A percentile compares a stretch with the other conserved stretches of the same genome.
These are phyloP conservation scores for Telmatochromis brachygnathus DNA, from an alignment of 2,113 vertebrate genomes.

Conservation along the genomic window DNA sequence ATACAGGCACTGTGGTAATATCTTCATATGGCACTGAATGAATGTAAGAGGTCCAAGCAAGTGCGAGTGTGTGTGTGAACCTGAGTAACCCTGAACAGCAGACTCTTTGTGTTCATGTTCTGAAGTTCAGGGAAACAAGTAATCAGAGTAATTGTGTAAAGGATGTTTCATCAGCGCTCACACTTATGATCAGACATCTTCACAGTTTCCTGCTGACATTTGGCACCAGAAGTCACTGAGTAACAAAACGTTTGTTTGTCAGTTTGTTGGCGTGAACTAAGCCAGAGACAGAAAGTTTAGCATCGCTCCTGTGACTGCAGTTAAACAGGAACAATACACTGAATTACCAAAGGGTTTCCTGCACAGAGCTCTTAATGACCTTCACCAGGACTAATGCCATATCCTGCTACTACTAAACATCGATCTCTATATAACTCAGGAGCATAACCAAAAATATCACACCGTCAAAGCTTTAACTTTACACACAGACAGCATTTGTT, in stretches of 20 bases:
- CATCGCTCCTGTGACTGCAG: background rate
- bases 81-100: background rate
- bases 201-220: constrained; percentile 11
- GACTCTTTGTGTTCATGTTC: background rate
- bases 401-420: background rate
- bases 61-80: background rate
- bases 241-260: background rate
- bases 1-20: background rate
- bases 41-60: background rate
- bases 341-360: background rate
- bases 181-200: constrained; percentile 2
- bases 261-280: background rate
- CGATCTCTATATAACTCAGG: background rate
- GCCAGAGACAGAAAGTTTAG: background rate
- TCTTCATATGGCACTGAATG: background rate
- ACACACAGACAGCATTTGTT: background rate
- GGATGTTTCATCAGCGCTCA: background rate
- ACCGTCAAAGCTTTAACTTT: background rate
- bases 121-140: background rate
- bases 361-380: background rate
- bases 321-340: background rate
- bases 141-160: background rate
- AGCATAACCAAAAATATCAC: background rate
- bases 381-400: background rate
- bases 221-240: background rate